Conservation (phyloP, 1,140 invertebrate species). For the Cecropterus lyciades region DNA sequence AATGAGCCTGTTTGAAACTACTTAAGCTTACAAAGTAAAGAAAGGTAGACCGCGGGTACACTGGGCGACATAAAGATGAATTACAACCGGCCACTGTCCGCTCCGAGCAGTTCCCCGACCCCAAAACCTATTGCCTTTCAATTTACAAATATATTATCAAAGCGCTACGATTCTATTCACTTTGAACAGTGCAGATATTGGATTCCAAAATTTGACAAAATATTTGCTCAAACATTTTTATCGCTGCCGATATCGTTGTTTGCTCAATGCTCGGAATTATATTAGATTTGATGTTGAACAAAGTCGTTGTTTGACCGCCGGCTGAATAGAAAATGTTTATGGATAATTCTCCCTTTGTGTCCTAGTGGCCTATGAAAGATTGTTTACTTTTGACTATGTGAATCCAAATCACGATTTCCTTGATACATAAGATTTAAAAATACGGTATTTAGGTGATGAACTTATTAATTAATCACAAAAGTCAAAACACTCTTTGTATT, state of each 20-base stretch:
- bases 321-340: conserved; percentile 53
- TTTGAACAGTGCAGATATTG: conserved; percentile 35
- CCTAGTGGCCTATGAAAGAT: conserved; percentile 23
- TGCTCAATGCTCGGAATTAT: conserved; percentile 52
- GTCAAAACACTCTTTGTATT: too few species aligned
- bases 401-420: conserved; percentile 23
- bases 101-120: conserved; percentile 22
- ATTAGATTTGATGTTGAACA: conserved; percentile 54
- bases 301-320: conserved; percentile 48
- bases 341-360: conserved; percentile 49
- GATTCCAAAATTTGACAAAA: conserved; percentile 51
- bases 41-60: conserved; percentile 42
- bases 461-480: too few species aligned
- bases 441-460: too few species aligned
- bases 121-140: conserved; percentile 30
- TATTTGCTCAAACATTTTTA: conserved; percentile 58
- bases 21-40: conserved; percentile 46
- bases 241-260: conserved; percentile 52
- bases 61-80: conserved; percentile 46
- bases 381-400: conserved; percentile 38
- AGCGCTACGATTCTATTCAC: conserved; percentile 38
- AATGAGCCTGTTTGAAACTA: conserved; percentile 42
- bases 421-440: not conserved
- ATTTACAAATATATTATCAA: conserved; percentile 51
- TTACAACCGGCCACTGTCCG: conserved; percentile 42